Conservation (phyloP, 2,113 vertebrate species). For the Aptenodytes patagonicus region DNA sequence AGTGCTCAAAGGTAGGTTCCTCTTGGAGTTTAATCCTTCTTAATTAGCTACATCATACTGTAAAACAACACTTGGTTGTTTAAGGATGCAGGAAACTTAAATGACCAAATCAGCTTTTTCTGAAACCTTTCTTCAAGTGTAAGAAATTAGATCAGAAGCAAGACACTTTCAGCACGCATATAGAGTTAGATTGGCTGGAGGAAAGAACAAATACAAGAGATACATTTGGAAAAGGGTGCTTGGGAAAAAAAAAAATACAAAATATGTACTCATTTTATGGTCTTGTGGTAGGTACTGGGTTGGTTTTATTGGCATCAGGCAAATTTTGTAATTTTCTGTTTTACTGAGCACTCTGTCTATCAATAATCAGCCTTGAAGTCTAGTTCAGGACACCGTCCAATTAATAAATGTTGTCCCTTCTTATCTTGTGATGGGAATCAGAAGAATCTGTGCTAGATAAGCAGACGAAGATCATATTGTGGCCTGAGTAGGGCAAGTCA, state of each 20-base stretch:
- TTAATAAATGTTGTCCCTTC: neutral
- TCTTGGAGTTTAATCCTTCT: neutral
- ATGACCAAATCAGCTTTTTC: neutral
- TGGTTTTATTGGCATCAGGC: neutral
- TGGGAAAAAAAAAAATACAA: neutral
- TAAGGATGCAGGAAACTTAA: neutral
- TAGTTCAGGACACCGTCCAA: neutral
- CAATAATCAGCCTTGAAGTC: neutral
- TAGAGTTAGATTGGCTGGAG: neutral
- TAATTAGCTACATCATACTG: neutral
- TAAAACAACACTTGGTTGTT: neutral
- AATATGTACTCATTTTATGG: neutral
- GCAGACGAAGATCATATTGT: neutral
- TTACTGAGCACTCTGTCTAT: neutral
- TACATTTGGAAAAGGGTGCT: neutral
- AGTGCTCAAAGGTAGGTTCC: neutral
- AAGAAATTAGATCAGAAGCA: neutral
- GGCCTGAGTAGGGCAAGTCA: neutral
- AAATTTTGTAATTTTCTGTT: neutral
- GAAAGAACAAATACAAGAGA: neutral
- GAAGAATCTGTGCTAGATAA: neutral
- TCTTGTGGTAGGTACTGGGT: neutral
- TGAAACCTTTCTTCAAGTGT: neutral
- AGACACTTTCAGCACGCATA: neutral
- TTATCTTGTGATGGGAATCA: neutral